Base-by-base conservation (phyloP, 2,888 invertebrate species). In the Synanthedon andrenaeformis region DNA sequence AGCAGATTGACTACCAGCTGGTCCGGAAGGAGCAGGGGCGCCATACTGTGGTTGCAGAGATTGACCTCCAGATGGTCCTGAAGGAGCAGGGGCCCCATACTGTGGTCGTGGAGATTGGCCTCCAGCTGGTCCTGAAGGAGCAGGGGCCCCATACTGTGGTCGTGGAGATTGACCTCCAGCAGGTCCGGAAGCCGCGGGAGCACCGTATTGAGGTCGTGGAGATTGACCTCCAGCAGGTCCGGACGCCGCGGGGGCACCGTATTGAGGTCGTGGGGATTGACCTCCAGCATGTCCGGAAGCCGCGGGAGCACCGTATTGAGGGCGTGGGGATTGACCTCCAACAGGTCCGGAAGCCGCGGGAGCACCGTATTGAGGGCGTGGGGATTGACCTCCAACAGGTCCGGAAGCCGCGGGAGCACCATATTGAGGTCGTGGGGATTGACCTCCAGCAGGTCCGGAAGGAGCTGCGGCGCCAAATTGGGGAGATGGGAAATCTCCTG, bases 161-260 rank as follows among this genome's bases (percentile, higher is more conserved):
- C 51, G 23, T 48, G 49, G 10, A 19, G 23, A 14, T 52, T 49
- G 35, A 35, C 10, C 35, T 19, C 53, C 53, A 35, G 53, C 57
- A 19, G 58, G 48, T 4, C 61, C 63, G 3, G 64, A 59, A 45
- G 60, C 49, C 2, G 57, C 58, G 41, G 49, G 42, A 48, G 45
- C 19, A 41, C 55, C 56, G 50, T 56, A 51, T 45, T 52, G 51
- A 4, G 57, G 55, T 5, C 52, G 55, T 11, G 58, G 59, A 50
- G 60, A 56, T 14, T 63, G 58, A 8, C 57, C 57, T 61, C 63
- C 58, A n/a, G 58, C 51, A 2, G 58, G 48, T 5, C 61, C 63
- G 3, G 64, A 59, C 42, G 60, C 49, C 2, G 57, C 58, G 42
- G 49, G 35, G 48, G 45, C n/a, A 35, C 55, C 56, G 48, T 54